Base-by-base conservation (phyloP, 2,888 invertebrate genomes). In the Lottia scabra region DNA sequence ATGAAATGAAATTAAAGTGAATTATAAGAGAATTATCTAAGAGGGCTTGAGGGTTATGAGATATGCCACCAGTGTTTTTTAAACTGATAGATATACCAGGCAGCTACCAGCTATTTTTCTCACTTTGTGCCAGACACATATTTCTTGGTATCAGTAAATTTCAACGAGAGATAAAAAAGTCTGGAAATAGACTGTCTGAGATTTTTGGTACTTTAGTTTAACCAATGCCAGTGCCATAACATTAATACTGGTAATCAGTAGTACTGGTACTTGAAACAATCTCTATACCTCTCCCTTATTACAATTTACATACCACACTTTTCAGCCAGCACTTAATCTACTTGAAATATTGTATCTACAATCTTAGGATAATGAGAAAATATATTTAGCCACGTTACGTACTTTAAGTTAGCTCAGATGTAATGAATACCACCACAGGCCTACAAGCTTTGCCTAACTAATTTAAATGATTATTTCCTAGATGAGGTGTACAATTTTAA, bases 151-250 rank as follows among this genome's bases (percentile, higher is more conserved):
- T 56, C 56, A 56, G 56, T 56, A 23, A 23, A 12, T 56, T 56
- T 56, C 56, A 56, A 56, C 56, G 10, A 56, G 23, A 56, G 4
- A 23, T 19, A 56, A 38, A 23, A 56, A 56, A 56, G 56, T 56
- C 56, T 56, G 23, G 56, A 56, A 56, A 56, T 56, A 56, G 56
- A 19, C 56, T 56, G 56, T 56, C 56, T 56, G 56, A 56, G 56
- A 56, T 56, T 56, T 56, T 56, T 56, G 56, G 56, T 56, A 56
- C 56, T 23, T 56, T 56, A 23, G 10, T 56, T 4, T 56, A 23
- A 23, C 23, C 56, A 56, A 19, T 56, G 56, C 23, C 19, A 56
- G 56, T 56, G 56, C 56, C 56, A 56, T 56, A 56, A 56, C 23
- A 56, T 56, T 19, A 23, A 38, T 38, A 38, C 38, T 38, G 38